These are phyloP conservation scores for Meteorus colon DNA, from an alignment of 2,888 invertebrate species.

Conservation along the genomic window DNA sequence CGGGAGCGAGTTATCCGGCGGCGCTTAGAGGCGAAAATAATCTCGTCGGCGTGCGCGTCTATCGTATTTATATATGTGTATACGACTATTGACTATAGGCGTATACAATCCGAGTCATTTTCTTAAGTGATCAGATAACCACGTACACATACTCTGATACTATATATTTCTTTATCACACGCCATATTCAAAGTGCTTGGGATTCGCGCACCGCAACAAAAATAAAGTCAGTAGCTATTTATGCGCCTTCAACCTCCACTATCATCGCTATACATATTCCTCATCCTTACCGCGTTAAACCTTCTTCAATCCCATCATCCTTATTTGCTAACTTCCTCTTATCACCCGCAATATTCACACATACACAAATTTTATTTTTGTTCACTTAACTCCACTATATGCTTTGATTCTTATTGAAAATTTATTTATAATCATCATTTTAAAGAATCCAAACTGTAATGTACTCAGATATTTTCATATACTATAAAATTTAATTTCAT, in stretches of 20 bases:
- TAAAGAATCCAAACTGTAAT: no score
- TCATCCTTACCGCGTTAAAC: conserved; percentile 12
- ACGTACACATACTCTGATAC: conserved; percentile 24
- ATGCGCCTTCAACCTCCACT: conserved; percentile 26
- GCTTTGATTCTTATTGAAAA: no score
- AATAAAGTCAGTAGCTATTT: conserved; percentile 26
- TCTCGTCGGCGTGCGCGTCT: conserved; percentile 3
- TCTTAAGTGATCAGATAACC: conserved; percentile 62
- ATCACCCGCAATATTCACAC: neutral
- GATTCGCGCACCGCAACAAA: conserved; percentile 15
- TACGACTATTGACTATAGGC: conserved; percentile 50
- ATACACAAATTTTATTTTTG: conserved; percentile 10
- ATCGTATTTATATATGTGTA: conserved; percentile 41
- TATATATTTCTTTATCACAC: no score
- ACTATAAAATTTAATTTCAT: no score
- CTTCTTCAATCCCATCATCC: conserved; percentile 43
- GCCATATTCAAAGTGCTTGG: conserved; percentile 10
- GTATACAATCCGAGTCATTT: conserved; percentile 56
- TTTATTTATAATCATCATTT: no score
- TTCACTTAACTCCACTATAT: no score
- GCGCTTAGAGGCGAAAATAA: conserved; percentile 34
- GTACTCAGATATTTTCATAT: no score
- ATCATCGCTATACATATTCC: neutral
- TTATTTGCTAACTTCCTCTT: conserved; percentile 23
- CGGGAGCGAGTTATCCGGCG: conserved; percentile 15